Evolutionary conservation across 2,797 vertebrate species (phyloP), one percentile per base, ranked within the genome.

Genomic region (Tiaroga cobitis): DNA sequence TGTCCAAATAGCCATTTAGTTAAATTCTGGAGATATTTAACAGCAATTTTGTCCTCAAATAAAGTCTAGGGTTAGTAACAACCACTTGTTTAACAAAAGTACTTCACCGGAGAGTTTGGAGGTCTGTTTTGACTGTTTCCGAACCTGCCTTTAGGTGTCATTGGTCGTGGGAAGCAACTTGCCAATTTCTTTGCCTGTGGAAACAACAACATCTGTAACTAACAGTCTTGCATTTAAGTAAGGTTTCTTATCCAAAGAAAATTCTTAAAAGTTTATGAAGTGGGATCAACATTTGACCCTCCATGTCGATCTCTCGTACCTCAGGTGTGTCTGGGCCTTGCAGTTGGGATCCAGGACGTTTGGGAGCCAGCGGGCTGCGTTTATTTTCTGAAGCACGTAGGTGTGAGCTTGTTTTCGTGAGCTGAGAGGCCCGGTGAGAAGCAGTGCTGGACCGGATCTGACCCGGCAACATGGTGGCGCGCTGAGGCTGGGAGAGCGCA

Each of bases 121-220:
- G 93, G 41, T 1, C 54, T 90, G 69, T 83, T 90, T 61, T 93
- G 85, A 13, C 87, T 79, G 86, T 49, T 90, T 3, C 88, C 81
- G 1, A 94, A 92, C 88, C 91, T 94, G 49, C 94, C 95, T 89
- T 96, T 96, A 13, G 97, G 94, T 3, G 96, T 97, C 86, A 97
- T 94, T 1, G 97, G 96, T 1, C 95, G 96, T 0, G 97, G 95
- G 90, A 98, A 98, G 89, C 98, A 98, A 89, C 96, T 97, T 86
- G 94, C 87, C 68, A 87, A 94, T 68, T 95, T 95, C 92, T 97
- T 96, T 2, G 93, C 88, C 96, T 97, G 75, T 56, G 34, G 2
- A 72, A 49, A 84, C 8, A 43, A 19, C 19, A 39, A 8, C 4
- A 9, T 7, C 10, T 24, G 16, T 37, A 15, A 81, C 8, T 16